A percentile compares a stretch with the other conserved stretches of the same genome.
phyloP scores from a whole-genome alignment of 2,888 invertebrate species.

The Pilophorus perplexus region DNA sequence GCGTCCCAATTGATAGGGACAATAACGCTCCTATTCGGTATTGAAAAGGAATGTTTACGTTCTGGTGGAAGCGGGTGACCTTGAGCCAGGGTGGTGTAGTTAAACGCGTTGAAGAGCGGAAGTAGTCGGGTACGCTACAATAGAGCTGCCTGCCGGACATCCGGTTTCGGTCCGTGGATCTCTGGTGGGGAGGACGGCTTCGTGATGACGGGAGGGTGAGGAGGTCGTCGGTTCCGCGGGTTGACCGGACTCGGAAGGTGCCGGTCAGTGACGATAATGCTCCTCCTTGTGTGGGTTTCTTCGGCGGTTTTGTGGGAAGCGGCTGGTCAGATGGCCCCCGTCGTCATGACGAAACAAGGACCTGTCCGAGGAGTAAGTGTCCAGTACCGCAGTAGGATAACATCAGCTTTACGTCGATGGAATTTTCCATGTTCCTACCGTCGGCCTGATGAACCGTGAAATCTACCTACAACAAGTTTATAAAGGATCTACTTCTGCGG shows the following conservation, averaged over 20 bases:
- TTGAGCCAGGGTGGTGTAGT: conserved; percentile 7
- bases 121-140: conserved; percentile 32
- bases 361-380: conserved; percentile 30
- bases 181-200: neutral
- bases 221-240: neutral
- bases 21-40: no score
- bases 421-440: no score
- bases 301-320: neutral
- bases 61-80: no score
- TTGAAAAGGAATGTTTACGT: no score
- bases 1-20: no score
- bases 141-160: conserved; percentile 33
- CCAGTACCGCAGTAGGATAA: neutral
- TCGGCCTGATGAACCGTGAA: no score
- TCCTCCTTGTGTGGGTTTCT: conserved; percentile 1
- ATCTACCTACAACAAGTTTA: neutral
- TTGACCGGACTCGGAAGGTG: neutral
- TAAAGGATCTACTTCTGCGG: no score
- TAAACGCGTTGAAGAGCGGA: conserved; percentile 13
- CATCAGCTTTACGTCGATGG: neutral
- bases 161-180: conserved; percentile 4
- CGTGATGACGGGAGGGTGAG: neutral
- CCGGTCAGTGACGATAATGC: no score
- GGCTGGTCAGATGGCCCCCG: conserved; percentile 7
- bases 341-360: conserved; percentile 35